Evolutionary conservation across 2,797 vertebrate genomes (phyloP).

Genomic region (Halcyon leucocephala): DNA sequence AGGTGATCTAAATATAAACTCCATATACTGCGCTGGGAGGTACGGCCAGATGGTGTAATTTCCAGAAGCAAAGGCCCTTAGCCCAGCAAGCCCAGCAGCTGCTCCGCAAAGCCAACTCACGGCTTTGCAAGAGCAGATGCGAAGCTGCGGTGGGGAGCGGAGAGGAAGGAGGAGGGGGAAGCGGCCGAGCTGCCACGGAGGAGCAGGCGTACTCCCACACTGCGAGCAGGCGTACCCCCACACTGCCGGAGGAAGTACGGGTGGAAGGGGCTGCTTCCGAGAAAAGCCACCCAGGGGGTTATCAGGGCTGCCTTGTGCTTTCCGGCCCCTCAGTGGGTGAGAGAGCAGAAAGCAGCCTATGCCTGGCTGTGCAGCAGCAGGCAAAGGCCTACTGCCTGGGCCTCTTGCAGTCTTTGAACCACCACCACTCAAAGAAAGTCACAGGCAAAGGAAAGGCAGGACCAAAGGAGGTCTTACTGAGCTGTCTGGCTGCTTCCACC

Average conservation of each 20-base stretch:
- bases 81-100: not conserved
- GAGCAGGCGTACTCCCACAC: not conserved
- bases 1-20: slow-evolving; percentile 50
- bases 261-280: not conserved
- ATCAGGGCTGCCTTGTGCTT: fast-evolving
- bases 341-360: not conserved
- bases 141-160: not conserved
- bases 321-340: fast-evolving
- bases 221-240: not conserved
- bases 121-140: not conserved
- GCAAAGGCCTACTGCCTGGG: not conserved
- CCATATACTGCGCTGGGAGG: not conserved
- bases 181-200: not conserved
- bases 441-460: not conserved
- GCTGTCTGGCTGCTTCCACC: not conserved
- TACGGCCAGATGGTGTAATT: slow-evolving; percentile 30
- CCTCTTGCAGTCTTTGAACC: not conserved
- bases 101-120: not conserved
- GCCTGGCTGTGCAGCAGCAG: not conserved
- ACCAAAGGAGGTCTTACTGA: not conserved
- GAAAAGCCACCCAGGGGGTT: not conserved
- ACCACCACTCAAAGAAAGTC: not conserved
- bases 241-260: fast-evolving
- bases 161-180: not conserved
- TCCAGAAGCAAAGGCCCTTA: slow-evolving; percentile 18